Conservation (phyloP, 92 coral and sea anemone genomes). For the Umimayanthus kanabou region DNA sequence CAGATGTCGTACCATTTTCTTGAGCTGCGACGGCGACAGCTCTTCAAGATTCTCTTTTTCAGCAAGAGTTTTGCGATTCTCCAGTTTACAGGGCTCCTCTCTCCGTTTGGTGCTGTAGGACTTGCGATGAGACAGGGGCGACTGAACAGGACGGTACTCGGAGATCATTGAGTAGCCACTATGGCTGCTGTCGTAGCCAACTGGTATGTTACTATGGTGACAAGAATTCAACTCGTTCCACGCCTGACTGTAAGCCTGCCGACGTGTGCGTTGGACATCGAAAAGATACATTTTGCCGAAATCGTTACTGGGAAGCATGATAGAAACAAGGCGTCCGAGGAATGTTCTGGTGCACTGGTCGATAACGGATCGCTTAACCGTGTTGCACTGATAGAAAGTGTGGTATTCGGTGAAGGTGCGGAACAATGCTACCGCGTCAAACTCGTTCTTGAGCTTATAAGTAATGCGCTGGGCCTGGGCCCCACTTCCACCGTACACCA, state of each 20-base stretch:
- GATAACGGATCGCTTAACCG: slow-evolving; percentile 93
- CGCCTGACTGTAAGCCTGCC: slow-evolving; percentile 97
- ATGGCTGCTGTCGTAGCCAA: slow-evolving; percentile 54
- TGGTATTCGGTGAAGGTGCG: slow-evolving; percentile 98
- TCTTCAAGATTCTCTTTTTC: slow-evolving; percentile 70
- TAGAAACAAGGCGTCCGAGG: slow-evolving; percentile 79
- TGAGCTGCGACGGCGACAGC: slow-evolving; percentile 75
- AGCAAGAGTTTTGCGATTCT: slow-evolving; percentile 51
- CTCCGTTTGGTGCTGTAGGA: slow-evolving; percentile 59
- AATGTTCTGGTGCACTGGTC: slow-evolving; percentile 96
- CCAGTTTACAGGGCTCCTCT: slow-evolving; percentile 62
- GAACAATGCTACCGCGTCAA: slow-evolving; percentile 86
- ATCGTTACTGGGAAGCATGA: slow-evolving; percentile 75
- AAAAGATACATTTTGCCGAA: slow-evolving; percentile 89
- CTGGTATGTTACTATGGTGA: slow-evolving; percentile 67
- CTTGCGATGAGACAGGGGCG: slow-evolving; percentile 93
- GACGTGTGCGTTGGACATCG: slow-evolving; percentile 92
- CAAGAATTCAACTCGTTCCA: slow-evolving; percentile 88
- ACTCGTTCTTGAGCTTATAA: slow-evolving; percentile 91
- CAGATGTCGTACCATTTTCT: slow-evolving; percentile 86
- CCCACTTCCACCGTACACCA: slow-evolving; percentile 88
- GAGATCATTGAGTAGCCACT: slow-evolving; percentile 56
- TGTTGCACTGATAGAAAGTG: slow-evolving; percentile 96
- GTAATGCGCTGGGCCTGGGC: slow-evolving; percentile 86
- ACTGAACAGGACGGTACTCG: slow-evolving; percentile 97